phyloP scores from a whole-genome alignment of 2,113 vertebrate genomes.

The Macrotis lagotis region DNA sequence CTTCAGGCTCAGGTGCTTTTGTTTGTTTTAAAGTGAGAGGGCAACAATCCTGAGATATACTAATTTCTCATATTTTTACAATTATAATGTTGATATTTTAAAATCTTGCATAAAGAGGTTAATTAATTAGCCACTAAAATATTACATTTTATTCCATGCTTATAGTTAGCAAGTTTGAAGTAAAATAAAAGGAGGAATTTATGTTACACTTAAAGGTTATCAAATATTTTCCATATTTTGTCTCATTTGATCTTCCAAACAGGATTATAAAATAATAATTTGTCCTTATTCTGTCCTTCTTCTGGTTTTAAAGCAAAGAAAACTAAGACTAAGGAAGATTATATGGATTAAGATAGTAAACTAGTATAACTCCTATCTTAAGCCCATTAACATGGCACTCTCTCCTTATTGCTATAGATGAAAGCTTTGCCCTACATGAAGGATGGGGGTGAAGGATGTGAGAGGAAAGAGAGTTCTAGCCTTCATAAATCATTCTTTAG shows the following conservation, averaged over 20 bases:
- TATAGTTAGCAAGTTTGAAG: neutral
- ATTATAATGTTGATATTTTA: conserved; percentile 35
- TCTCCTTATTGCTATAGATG: neutral
- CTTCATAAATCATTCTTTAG: neutral
- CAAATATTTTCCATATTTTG: neutral
- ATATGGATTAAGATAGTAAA: neutral
- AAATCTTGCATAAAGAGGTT: neutral
- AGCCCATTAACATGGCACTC: neutral
- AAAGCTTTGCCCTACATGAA: neutral
- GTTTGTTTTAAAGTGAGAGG: neutral
- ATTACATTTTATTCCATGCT: neutral
- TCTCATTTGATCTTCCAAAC: neutral
- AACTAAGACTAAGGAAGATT: neutral
- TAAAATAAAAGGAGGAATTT: neutral
- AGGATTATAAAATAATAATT: neutral
- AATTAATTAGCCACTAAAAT: neutral
- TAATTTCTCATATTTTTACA: conserved; percentile 34
- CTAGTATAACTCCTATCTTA: neutral
- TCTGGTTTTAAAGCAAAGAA: neutral
- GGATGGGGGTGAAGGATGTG: neutral
- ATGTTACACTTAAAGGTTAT: neutral
- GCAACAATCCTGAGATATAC: neutral
- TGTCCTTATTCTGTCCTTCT: neutral
- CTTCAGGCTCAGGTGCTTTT: neutral
- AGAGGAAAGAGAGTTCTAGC: neutral